Evolutionary conservation across 2,113 vertebrate species (phyloP).

Genomic region (Myotis yumanensis): DNA sequence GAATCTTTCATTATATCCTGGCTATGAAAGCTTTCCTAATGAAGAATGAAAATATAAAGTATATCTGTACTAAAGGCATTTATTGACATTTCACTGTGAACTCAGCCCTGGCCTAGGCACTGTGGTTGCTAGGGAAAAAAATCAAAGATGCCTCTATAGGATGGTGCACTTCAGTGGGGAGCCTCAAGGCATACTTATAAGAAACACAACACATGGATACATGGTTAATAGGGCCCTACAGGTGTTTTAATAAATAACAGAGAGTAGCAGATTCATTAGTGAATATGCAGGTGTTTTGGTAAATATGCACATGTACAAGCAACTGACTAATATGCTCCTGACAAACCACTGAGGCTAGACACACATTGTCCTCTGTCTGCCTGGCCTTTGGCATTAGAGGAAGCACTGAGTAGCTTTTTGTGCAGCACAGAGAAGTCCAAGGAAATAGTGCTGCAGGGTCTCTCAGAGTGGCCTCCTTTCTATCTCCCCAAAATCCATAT

Average conservation of each 20-base stretch:
- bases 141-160: not conserved
- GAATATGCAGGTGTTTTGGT: not conserved
- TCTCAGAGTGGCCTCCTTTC: not conserved
- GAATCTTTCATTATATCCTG: not conserved
- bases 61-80: not conserved
- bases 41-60: not conserved
- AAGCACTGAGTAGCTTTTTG: not conserved
- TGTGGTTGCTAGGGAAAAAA: not conserved
- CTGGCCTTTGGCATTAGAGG: not conserved
- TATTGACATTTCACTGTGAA: not conserved
- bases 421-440: not conserved
- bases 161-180: not conserved
- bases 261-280: not conserved
- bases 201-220: not conserved
- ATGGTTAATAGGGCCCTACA: not conserved
- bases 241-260: not conserved
- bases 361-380: not conserved
- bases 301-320: not conserved
- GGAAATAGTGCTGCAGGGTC: fast-evolving
- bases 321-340: not conserved
- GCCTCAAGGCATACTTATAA: not conserved
- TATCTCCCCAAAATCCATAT: not conserved
- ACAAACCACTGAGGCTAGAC: not conserved
- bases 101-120: not conserved
- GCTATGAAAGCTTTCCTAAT: not conserved